phyloP scores from a whole-genome alignment of 1,140 invertebrate species.

The Panulirus ornatus region DNA sequence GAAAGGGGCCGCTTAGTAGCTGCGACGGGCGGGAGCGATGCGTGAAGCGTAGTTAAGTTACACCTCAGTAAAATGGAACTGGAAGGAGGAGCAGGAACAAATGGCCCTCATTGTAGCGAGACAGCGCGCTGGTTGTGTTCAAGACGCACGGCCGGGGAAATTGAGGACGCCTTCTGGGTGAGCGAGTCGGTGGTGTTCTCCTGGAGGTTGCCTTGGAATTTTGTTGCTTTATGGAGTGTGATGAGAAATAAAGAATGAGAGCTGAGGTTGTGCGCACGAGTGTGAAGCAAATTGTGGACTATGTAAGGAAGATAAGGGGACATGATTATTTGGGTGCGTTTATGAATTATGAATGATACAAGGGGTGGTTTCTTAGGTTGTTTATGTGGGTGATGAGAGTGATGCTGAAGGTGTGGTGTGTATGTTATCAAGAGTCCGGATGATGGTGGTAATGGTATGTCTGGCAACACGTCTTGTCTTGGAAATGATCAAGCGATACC shows the following conservation, averaged over 20 bases:
- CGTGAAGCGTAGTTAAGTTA: neutral
- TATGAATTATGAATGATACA: neutral
- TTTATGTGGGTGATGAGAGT: neutral
- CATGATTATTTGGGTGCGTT: neutral
- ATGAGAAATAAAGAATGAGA: neutral
- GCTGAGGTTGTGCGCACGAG: neutral
- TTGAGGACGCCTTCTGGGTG: constrained; percentile 10
- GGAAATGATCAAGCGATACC: neutral
- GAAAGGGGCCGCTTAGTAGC: constrained; percentile 26
- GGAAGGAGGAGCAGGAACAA: constrained; percentile 6
- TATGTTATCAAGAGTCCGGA: neutral
- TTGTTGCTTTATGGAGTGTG: too few species aligned
- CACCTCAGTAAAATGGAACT: neutral
- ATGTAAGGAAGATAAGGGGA: neutral
- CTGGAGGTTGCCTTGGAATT: neutral
- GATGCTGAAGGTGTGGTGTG: neutral
- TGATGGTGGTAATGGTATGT: neutral
- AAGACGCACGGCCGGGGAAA: neutral
- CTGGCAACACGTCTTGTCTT: neutral
- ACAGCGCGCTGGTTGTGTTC: constrained; percentile 23
- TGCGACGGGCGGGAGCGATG: neutral
- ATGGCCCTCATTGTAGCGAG: constrained; percentile 33
- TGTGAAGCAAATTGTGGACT: neutral
- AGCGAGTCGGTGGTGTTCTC: neutral
- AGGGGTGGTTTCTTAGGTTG: neutral